Evolutionary conservation across 2,888 invertebrate species (phyloP).

Genomic region (Perithous albicinctus): DNA sequence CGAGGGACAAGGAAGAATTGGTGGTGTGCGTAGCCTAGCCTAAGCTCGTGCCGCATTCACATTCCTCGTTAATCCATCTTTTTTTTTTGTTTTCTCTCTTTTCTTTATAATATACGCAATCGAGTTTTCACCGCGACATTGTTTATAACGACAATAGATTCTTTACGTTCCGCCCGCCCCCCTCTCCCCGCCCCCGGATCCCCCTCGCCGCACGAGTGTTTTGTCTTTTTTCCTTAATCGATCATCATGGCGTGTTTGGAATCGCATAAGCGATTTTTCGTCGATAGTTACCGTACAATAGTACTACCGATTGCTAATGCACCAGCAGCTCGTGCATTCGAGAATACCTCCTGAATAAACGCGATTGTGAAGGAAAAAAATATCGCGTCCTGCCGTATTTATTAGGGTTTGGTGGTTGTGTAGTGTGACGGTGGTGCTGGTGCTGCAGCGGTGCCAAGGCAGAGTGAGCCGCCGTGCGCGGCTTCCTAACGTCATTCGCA

Average conservation of each 20-base stretch:
- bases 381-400: conserved; percentile 9
- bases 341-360: conserved; percentile 1
- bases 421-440: conserved; percentile 18
- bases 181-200: too few relatives aligned
- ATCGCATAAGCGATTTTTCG: conserved; percentile 63
- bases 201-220: conserved; percentile 53
- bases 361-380: conserved; percentile 23
- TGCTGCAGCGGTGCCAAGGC: conserved; percentile 56
- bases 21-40: background rate
- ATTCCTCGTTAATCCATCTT: background rate
- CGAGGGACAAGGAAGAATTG: background rate
- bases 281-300: conserved; percentile 59
- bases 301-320: conserved; percentile 54
- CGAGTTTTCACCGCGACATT: conserved; percentile 49
- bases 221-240: conserved; percentile 66
- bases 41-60: background rate
- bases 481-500: conserved; percentile 66
- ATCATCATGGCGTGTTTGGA: conserved; percentile 70
- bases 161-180: conserved; percentile 39
- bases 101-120: background rate
- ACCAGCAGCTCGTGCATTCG: conserved; percentile 43
- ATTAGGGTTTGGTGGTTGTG: too few relatives aligned
- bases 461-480: conserved; percentile 55
- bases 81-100: background rate
- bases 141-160: conserved; percentile 58